Conservation (phyloP, 2,113 vertebrate species). For the Columba livia region DNA sequence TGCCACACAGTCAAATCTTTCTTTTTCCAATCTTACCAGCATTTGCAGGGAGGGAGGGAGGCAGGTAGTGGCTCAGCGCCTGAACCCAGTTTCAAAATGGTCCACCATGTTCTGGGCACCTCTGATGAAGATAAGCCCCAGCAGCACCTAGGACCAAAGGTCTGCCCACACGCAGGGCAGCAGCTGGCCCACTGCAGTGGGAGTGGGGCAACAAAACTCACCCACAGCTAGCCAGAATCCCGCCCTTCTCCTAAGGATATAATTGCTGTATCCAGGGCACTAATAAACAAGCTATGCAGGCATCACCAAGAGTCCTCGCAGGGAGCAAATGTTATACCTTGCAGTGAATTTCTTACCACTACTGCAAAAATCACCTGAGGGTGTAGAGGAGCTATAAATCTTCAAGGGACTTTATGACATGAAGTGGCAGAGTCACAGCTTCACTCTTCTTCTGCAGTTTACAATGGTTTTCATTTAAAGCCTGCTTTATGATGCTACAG, state of each 20-base stretch:
- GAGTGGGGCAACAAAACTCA: background rate
- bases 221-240: background rate
- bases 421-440: background rate
- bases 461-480: background rate
- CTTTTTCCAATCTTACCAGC: background rate
- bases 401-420: background rate
- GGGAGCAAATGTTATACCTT: background rate
- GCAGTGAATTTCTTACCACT: background rate
- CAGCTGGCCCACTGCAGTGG: background rate
- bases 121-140: background rate
- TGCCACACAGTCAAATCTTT: background rate
- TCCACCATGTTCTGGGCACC: background rate
- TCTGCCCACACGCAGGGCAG: background rate
- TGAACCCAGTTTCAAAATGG: background rate
- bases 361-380: constrained; percentile 30
- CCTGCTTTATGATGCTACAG: background rate
- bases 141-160: background rate
- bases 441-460: background rate
- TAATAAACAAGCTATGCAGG: background rate
- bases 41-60: background rate
- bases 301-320: background rate
- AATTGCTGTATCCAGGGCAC: background rate
- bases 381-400: background rate
- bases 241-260: background rate
- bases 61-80: background rate